phyloP scores from a whole-genome alignment of 2,113 vertebrate species.

The Neotragus pygmaeus region DNA sequence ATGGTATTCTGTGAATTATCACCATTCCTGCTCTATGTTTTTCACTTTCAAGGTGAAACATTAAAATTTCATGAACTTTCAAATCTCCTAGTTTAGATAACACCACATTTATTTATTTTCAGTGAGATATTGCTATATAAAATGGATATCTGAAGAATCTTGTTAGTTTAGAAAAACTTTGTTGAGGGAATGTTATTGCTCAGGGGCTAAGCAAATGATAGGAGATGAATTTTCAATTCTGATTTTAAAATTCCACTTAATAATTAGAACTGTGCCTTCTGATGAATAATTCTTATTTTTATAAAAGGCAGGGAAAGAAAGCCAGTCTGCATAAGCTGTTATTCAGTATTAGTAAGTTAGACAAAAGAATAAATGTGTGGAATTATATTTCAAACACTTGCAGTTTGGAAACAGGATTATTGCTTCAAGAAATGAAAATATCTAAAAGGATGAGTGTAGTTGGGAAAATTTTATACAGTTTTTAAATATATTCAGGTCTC shows the following conservation, averaged over 20 bases:
- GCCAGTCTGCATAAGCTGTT: not conserved
- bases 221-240: constrained; percentile 4
- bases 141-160: not conserved
- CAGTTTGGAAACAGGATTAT: not conserved
- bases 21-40: not conserved
- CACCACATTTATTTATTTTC: not conserved
- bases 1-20: not conserved
- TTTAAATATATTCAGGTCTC: not conserved
- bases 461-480: not conserved
- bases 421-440: constrained; percentile 5
- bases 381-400: not conserved
- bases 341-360: not conserved
- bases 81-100: not conserved
- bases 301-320: not conserved
- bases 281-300: not conserved
- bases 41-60: not conserved
- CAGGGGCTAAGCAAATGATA: not conserved
- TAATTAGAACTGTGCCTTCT: not conserved
- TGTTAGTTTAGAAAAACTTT: not conserved
- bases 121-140: not conserved
- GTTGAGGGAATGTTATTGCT: not conserved
- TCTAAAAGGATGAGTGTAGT: not conserved
- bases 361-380: not conserved
- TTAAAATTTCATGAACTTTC: constrained; percentile 18
- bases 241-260: not conserved